Percentiles rank a stretch among this genome's conserved stretches.
phyloP scores from a whole-genome alignment of 2,797 vertebrate species.

The Sebastes diaconus region DNA sequence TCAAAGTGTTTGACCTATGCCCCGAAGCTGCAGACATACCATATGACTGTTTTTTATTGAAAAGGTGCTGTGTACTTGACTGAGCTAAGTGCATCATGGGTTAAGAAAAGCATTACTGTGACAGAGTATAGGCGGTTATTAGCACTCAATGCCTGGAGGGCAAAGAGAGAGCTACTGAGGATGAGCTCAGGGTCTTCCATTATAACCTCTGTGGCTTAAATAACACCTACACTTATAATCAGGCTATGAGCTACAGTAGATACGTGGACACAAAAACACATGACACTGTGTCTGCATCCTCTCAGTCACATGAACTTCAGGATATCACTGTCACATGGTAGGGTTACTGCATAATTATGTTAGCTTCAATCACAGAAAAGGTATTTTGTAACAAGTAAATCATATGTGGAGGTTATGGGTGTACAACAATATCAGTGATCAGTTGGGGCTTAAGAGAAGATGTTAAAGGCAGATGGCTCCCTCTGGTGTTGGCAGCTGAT shows the following conservation, averaged over 20 bases:
- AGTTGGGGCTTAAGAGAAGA: not conserved
- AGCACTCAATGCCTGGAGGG: slow-evolving; percentile 4
- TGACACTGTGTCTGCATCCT: not conserved
- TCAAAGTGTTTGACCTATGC: slow-evolving; percentile 37
- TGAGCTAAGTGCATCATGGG: slow-evolving; percentile 50
- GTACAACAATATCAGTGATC: not conserved
- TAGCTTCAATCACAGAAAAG: not conserved
- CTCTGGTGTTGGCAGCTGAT: slow-evolving; percentile 52
- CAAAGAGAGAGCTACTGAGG: not conserved
- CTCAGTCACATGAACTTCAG: not conserved
- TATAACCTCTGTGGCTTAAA: not conserved
- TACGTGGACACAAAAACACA: not conserved
- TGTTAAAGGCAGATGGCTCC: slow-evolving; percentile 45
- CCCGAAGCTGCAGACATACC: slow-evolving; percentile 46
- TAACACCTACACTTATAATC: not conserved
- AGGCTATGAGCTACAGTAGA: not conserved
- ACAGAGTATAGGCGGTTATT: slow-evolving; percentile 18
- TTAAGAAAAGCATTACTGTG: slow-evolving; percentile 36
- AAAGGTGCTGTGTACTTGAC: slow-evolving; percentile 48
- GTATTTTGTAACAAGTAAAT: not conserved
- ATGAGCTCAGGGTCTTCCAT: not conserved
- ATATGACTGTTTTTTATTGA: slow-evolving; percentile 29
- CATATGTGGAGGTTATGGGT: not conserved
- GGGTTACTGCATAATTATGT: not conserved
- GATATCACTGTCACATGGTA: not conserved